These are phyloP conservation scores for Slavum lentiscoides DNA, from an alignment of 2,888 invertebrate species.

Conservation along the genomic window DNA sequence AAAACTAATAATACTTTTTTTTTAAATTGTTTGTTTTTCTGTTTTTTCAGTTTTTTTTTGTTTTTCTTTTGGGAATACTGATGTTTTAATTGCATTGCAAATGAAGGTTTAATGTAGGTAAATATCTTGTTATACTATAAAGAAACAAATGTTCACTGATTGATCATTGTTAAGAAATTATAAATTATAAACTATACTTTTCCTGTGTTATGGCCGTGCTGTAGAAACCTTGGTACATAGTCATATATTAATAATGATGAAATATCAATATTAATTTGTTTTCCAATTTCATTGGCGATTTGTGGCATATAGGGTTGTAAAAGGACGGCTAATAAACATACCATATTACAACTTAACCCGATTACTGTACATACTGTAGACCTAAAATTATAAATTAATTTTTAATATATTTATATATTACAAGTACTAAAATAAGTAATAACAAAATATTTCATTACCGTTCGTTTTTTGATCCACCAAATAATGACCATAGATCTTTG, in stretches of 20 bases:
- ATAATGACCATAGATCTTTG: constrained; percentile 86
- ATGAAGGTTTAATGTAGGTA: too few relatives aligned
- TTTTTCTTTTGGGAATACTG: too few relatives aligned
- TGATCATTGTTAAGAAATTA: not conserved
- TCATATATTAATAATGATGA: constrained; percentile 63
- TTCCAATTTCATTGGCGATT: constrained; percentile 69
- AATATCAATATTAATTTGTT: constrained; percentile 71
- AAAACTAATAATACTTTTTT: not conserved
- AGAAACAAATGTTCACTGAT: not conserved
- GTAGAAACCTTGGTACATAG: constrained; percentile 64
- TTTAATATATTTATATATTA: constrained; percentile 11
- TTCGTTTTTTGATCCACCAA: constrained; percentile 78
- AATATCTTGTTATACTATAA: constrained; percentile 61
- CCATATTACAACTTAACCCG: constrained; percentile 80
- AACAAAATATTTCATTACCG: constrained; percentile 67
- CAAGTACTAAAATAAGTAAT: not conserved
- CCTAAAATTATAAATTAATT: not conserved
- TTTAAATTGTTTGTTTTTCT: constrained; percentile 4
- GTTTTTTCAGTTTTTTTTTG: too few relatives aligned
- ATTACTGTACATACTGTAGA: constrained; percentile 80
- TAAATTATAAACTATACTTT: constrained; percentile 61
- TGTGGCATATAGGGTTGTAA: constrained; percentile 91
- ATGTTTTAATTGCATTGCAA: too few relatives aligned
- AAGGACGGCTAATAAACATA: constrained; percentile 77
- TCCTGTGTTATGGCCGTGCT: constrained; percentile 83